Percentiles rank a stretch among this genome's conserved stretches.
Conservation (phyloP, 2,113 vertebrate genomes). For the Paralichthys olivaceus region DNA sequence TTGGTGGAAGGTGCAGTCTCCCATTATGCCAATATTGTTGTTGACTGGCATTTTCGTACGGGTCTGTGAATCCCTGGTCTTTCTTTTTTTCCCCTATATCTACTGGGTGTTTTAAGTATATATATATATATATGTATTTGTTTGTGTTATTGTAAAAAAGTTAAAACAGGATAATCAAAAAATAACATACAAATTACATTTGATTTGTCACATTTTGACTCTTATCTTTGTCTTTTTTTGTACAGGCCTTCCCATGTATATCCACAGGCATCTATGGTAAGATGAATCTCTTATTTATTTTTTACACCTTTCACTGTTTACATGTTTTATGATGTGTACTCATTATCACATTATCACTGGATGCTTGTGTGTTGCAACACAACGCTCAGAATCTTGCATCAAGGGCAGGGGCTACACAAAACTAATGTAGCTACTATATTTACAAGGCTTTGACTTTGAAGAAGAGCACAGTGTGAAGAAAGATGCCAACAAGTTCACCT, state of each 20-base stretch:
- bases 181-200: neutral
- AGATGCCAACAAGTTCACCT: constrained; percentile 41
- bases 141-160: constrained; percentile 2
- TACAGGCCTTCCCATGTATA: constrained; percentile 98
- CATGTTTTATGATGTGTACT: neutral
- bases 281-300: constrained; percentile 47
- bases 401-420: neutral
- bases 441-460: constrained; percentile 20
- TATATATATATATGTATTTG: neutral
- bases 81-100: too few species aligned
- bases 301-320: neutral
- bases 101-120: too few species aligned
- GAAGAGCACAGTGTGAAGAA: neutral
- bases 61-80: too few species aligned
- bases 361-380: neutral
- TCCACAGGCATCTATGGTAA: constrained; percentile 99
- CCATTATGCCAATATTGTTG: too few species aligned
- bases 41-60: too few species aligned
- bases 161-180: too few species aligned
- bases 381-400: neutral
- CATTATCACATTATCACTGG: neutral
- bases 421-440: neutral
- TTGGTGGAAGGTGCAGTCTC: too few species aligned
- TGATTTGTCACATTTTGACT: constrained; percentile 28
- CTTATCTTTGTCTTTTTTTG: constrained; percentile 70